A percentile compares a stretch with the other conserved stretches of the same genome.
phyloP scores from a whole-genome alignment of 2,797 vertebrate species.

The Squalus acanthias region DNA sequence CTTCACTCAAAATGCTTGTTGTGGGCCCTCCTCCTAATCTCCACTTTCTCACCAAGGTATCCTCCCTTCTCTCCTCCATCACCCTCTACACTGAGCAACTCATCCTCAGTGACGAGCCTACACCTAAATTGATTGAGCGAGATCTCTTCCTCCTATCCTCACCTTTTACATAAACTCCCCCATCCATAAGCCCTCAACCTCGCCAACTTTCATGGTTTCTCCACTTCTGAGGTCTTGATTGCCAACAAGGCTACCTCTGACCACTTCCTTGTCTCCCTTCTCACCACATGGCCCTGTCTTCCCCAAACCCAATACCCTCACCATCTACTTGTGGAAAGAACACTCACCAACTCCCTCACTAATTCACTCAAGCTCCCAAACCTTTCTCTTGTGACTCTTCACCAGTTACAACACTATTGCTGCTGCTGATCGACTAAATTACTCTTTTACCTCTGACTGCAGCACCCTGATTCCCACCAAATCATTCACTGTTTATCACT shows the following conservation, averaged over 20 bases:
- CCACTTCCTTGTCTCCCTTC: not conserved
- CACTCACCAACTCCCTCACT: not conserved
- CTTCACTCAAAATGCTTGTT: not conserved
- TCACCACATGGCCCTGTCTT: not conserved
- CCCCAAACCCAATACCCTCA: not conserved
- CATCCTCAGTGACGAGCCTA: not conserved
- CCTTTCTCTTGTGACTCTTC: not conserved
- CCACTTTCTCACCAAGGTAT: not conserved
- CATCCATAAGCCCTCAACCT: not conserved
- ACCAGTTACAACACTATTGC: not conserved
- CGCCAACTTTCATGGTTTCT: not conserved
- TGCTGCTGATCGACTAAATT: not conserved
- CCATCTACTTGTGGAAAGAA: not conserved
- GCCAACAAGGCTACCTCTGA: not conserved
- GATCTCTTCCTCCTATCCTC: not conserved
- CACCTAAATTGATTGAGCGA: not conserved
- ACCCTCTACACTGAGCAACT: not conserved
- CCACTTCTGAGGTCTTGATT: not conserved
- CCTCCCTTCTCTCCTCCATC: not conserved
- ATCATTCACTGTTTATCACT: not conserved
- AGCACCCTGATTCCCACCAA: not conserved
- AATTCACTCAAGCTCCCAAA: not conserved
- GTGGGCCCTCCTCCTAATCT: not conserved
- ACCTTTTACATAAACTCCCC: not conserved
- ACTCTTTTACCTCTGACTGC: not conserved